Percentiles rank a stretch among this genome's conserved stretches.
Evolutionary conservation across 2,113 vertebrate species (phyloP).

Genomic region (Rhinoptilus africanus): DNA sequence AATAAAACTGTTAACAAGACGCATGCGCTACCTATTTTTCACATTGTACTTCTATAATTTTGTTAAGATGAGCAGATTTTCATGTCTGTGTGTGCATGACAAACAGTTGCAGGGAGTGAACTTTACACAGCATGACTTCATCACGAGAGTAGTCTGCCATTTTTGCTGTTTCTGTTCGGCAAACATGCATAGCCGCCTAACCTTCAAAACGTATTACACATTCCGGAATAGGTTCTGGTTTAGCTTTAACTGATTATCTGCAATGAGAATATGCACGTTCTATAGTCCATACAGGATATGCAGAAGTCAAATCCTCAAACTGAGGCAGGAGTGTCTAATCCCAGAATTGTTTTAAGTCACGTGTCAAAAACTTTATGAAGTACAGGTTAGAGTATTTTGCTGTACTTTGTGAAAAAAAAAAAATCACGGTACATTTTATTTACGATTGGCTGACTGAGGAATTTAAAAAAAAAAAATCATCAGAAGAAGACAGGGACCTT

Average conservation of each 20-base stretch:
- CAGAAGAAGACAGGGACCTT: neutral
- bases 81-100: neutral
- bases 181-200: neutral
- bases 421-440: neutral
- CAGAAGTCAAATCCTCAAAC: neutral
- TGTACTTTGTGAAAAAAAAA: neutral
- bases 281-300: neutral
- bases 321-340: fast-evolving
- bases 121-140: neutral
- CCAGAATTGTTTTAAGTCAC: neutral
- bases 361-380: neutral
- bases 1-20: neutral
- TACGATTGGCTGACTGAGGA: fast-evolving
- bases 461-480: too few relatives aligned
- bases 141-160: neutral
- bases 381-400: neutral
- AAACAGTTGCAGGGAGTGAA: neutral
- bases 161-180: neutral
- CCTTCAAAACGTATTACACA: neutral
- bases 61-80: neutral
- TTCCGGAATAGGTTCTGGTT: neutral
- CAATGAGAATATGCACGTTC: fast-evolving
- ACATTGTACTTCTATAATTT: neutral
- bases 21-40: fast-evolving
- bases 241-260: neutral